Percentiles rank a stretch among this genome's conserved stretches.
Evolutionary conservation across 1,140 invertebrate genomes (phyloP).

Genomic region (Trichonephila clavipes): DNA sequence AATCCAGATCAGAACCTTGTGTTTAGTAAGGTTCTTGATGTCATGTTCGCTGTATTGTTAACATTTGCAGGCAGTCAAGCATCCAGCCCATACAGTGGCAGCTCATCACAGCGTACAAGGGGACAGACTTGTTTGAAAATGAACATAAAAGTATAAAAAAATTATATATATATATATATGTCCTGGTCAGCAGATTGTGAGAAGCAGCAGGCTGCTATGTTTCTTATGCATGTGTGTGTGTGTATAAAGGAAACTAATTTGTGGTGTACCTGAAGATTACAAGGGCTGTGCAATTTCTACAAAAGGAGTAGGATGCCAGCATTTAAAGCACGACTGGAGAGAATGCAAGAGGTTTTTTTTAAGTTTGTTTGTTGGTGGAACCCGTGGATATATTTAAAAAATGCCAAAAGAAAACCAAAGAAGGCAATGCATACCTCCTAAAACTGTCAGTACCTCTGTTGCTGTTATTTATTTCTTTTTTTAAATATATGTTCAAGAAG

Average conservation of each 20-base stretch:
- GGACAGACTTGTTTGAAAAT: slow-evolving; percentile 73
- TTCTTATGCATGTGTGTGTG: slow-evolving; percentile 66
- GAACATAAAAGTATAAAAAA: slow-evolving; percentile 34
- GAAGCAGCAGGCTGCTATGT: slow-evolving; percentile 74
- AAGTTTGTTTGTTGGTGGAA: slow-evolving; percentile 17
- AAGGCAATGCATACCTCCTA: slow-evolving; percentile 57
- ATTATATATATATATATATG: slow-evolving; percentile 10
- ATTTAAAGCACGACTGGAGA: slow-evolving; percentile 52
- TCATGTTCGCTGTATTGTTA: slow-evolving; percentile 52
- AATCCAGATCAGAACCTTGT: slow-evolving; percentile 33
- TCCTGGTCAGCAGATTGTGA: slow-evolving; percentile 55
- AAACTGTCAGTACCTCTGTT: slow-evolving; percentile 43
- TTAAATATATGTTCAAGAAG: slow-evolving; percentile 8
- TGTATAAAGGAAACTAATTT: slow-evolving; percentile 52
- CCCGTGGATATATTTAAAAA: not conserved
- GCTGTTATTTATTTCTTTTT: slow-evolving; percentile 37
- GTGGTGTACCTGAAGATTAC: slow-evolving; percentile 58
- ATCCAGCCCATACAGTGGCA: slow-evolving; percentile 72
- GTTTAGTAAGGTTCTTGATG: slow-evolving; percentile 41
- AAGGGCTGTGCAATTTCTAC: slow-evolving; percentile 56
- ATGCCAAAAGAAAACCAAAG: slow-evolving; percentile 75
- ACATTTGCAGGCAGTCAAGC: slow-evolving; percentile 72
- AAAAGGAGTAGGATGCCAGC: slow-evolving; percentile 31
- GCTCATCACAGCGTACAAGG: slow-evolving; percentile 76
- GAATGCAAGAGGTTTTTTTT: slow-evolving; percentile 49